A percentile compares a stretch with the other conserved stretches of the same genome.
Conservation (phyloP, 2,113 vertebrate genomes). For the Bubo blakistoni region DNA sequence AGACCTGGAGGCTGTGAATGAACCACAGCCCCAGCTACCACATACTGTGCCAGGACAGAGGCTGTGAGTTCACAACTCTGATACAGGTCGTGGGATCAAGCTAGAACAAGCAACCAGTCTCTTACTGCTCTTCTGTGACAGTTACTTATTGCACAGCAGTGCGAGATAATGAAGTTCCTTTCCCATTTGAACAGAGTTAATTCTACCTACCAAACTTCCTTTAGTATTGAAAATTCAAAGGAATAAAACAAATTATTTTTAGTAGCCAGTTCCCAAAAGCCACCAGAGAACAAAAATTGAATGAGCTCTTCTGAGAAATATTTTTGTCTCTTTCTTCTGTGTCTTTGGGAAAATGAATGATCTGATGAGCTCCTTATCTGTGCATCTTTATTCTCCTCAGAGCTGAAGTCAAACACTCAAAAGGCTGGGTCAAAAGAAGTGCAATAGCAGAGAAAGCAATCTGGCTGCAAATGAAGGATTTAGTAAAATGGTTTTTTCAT, state of each 20-base stretch:
- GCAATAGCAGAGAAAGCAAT: background rate
- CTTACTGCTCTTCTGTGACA: background rate
- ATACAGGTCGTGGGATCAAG: background rate
- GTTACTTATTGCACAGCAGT: background rate
- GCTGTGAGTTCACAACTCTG: background rate
- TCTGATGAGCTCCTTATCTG: background rate
- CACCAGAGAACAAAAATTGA: background rate
- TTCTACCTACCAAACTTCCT: background rate
- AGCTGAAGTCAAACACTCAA: background rate
- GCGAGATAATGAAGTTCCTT: background rate
- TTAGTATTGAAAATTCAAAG: background rate
- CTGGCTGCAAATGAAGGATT: background rate
- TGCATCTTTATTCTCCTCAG: background rate
- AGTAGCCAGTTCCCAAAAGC: background rate
- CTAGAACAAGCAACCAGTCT: background rate
- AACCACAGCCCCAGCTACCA: background rate
- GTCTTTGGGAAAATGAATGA: background rate
- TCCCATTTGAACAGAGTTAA: background rate
- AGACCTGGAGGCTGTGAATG: background rate
- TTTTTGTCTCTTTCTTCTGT: background rate
- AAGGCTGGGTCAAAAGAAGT: slow-evolving; percentile 10
- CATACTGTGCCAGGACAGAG: background rate
- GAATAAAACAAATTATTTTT: background rate
- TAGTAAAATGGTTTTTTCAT: background rate
- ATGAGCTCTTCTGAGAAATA: background rate